Percentiles rank a stretch among this genome's conserved stretches.
These are phyloP conservation scores for Onthophagus taurus DNA, from an alignment of 1,140 invertebrate species.

Conservation along the genomic window DNA sequence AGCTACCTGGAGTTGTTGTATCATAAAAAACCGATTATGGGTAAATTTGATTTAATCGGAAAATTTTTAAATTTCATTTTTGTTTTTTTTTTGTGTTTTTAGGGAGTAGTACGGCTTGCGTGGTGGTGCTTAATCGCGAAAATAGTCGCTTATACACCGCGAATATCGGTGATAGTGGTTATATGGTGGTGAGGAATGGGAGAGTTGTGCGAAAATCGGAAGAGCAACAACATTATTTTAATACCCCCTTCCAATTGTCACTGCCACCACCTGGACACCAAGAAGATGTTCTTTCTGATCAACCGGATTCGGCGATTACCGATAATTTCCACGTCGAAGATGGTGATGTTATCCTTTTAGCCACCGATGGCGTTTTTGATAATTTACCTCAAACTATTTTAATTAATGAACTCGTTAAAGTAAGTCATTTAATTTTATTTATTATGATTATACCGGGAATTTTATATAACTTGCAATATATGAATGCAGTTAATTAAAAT, in stretches of 20 bases:
- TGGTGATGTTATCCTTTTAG: conserved; percentile 91
- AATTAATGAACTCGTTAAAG: conserved; percentile 65
- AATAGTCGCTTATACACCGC: conserved; percentile 86
- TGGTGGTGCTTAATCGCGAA: conserved; percentile 83
- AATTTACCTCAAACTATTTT: conserved; percentile 89
- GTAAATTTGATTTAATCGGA: conserved; percentile 40
- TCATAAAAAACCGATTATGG: conserved; percentile 84
- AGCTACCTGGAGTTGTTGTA: conserved; percentile 88
- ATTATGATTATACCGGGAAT: no score
- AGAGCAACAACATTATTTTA: conserved; percentile 98
- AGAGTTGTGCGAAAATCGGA: conserved; percentile 83
- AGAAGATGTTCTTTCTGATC: conserved; percentile 77
- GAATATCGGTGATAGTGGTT: conserved; percentile 98
- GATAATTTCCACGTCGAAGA: conserved; percentile 85
- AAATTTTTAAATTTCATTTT: not conserved
- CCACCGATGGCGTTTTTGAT: conserved; percentile 97
- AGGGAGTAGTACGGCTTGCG: conserved; percentile 96
- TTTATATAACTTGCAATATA: no score
- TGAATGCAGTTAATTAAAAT: no score
- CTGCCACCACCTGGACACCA: conserved; percentile 83
- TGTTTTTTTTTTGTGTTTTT: conserved; percentile 19
- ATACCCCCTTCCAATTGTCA: conserved; percentile 94
- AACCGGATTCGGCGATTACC: conserved; percentile 84
- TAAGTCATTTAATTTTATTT: conserved; percentile 20
- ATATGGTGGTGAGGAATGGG: conserved; percentile 80